Evolutionary conservation across 2,113 vertebrate genomes (phyloP), one percentile per base, ranked within the genome.

Genomic region (Eulemur rufifrons): DNA sequence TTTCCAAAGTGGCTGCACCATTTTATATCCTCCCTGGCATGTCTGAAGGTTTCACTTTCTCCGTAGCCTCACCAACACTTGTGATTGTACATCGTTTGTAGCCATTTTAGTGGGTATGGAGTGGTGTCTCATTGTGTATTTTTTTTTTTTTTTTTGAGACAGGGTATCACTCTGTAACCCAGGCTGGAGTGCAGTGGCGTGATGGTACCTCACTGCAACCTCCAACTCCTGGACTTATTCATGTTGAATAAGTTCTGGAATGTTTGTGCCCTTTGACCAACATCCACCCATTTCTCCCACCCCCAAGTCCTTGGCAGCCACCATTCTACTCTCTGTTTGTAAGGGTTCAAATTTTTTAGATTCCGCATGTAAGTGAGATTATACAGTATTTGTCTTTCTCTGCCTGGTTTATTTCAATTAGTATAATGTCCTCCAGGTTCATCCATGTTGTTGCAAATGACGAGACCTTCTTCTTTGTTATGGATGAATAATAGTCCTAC

Each of bases 51-150:
- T 68, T 45, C 78, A 71, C 32, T 52, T 85, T 54, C 52, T 78
- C 61, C 21, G 14, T 42, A 34, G 21, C 15, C 54, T 71, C 4
- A 18, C 10, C 54, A 17, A 52, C 29, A 56, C 32, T 71, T 77
- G 9, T 2, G 73, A 27, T 15, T 25, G 8, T 32, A 14, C 1
- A 2, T 12, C 0, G 5, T 23, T 87, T 34, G 25, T 25, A n/a
- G n/a, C 13, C 23, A 34, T n/a, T 45, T 71, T 37, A 23, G 23
- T 71, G 63, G 17, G 18, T 63, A 32, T 3, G 3, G 61, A 47
- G 20, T 37, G 42, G 5, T 27, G 8, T 37, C 23, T 74, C 6
- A 37, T 14, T 15, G 25, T 56, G 25, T 61, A 11, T 61, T 27
- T 27, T 27, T 29, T 27, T 5, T 27, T 27, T 27, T 27, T 63